Evolutionary conservation across 2,113 vertebrate species (phyloP).

Genomic region (Sitta europaea): DNA sequence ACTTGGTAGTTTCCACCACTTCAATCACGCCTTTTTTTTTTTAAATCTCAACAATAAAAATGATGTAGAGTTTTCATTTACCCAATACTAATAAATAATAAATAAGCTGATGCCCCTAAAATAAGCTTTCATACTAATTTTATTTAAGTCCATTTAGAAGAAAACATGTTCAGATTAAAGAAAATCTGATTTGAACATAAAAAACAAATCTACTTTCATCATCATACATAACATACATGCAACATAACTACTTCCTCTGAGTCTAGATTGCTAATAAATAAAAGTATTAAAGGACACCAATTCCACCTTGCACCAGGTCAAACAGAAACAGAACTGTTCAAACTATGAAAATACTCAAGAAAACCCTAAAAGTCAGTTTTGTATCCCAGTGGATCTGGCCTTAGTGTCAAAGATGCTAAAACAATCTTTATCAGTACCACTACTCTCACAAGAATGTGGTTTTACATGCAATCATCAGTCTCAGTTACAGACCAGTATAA

Average conservation of each 20-base stretch:
- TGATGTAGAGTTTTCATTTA: background rate
- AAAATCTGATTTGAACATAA: background rate
- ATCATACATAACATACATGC: background rate
- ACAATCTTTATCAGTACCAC: background rate
- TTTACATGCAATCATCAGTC: background rate
- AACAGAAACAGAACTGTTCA: background rate
- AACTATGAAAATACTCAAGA: background rate
- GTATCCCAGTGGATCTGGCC: background rate
- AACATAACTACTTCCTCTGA: background rate
- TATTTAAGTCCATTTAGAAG: background rate
- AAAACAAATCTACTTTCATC: background rate
- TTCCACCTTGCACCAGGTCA: background rate
- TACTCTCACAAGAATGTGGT: background rate
- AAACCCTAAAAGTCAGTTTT: background rate
- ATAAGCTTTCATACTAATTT: background rate
- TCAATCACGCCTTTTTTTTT: background rate
- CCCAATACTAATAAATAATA: background rate
- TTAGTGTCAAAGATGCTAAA: background rate
- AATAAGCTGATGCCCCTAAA: background rate
- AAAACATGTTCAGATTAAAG: background rate
- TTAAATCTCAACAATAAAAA: background rate
- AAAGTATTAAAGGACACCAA: background rate
- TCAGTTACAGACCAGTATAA: background rate
- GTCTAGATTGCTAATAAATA: background rate
- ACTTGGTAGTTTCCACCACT: background rate